Evolutionary conservation across 2,113 vertebrate genomes (phyloP).

Genomic region (Bos taurus): DNA sequence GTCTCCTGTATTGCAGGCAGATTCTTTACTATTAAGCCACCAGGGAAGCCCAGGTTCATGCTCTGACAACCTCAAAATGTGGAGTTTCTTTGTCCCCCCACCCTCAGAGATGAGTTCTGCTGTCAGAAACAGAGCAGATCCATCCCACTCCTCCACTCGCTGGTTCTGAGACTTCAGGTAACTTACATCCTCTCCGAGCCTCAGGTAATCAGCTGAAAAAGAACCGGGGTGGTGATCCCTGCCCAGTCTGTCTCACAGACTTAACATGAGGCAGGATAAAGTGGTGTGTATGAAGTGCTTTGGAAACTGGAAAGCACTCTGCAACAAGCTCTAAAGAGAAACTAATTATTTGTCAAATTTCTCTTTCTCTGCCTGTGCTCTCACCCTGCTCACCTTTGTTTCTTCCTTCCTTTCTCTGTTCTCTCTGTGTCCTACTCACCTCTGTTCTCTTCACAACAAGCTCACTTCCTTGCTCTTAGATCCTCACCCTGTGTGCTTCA

Average conservation of each 20-base stretch:
- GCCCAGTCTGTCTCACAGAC: not conserved
- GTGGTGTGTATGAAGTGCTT: not conserved
- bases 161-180: not conserved
- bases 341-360: slow-evolving; percentile 2
- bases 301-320: not conserved
- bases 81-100: rapidly evolving
- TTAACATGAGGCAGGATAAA: not conserved
- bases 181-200: not conserved
- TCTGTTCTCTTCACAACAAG: not conserved
- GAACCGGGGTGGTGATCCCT: not conserved
- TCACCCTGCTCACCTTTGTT: not conserved
- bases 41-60: rapidly evolving
- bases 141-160: not conserved
- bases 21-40: not conserved
- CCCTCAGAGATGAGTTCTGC: not conserved
- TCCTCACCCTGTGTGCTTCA: not conserved
- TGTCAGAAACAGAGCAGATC: not conserved
- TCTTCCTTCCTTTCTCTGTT: slow-evolving; percentile 13
- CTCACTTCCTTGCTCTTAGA: not conserved
- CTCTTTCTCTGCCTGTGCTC: not conserved
- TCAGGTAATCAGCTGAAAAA: not conserved
- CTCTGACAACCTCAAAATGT: not conserved
- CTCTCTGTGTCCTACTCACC: not conserved
- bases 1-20: not conserved
- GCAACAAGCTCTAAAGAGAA: not conserved